Conservation (phyloP, 2,113 vertebrate genomes). For the Gymnobelideus leadbeateri region DNA sequence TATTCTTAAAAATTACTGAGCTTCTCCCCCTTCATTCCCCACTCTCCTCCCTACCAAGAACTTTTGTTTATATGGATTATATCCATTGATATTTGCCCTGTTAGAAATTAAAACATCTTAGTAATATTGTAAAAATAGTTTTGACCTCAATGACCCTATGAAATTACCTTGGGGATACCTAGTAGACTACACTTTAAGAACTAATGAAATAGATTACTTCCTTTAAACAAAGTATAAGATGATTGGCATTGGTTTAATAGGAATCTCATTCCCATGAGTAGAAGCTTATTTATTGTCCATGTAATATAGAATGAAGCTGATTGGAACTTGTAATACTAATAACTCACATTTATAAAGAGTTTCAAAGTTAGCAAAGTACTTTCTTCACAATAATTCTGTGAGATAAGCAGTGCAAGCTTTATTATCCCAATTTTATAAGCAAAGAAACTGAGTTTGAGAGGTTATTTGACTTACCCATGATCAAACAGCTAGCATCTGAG, state of each 20-base stretch:
- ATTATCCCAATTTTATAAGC: not conserved
- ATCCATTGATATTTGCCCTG: not conserved
- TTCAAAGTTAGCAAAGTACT: not conserved
- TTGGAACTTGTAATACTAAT: conserved; percentile 26
- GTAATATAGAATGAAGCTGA: not conserved
- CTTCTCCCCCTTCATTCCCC: not conserved
- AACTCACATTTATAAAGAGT: not conserved
- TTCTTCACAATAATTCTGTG: not conserved
- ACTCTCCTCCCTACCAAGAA: not conserved
- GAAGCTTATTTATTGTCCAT: conserved; percentile 20
- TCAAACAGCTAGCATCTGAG: not conserved
- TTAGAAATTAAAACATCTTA: not conserved
- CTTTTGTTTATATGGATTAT: not conserved
- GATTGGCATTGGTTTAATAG: not conserved
- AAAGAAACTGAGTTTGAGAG: not conserved
- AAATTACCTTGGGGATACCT: not conserved
- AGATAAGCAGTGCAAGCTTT: not conserved
- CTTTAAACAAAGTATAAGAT: not conserved
- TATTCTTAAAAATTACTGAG: not conserved
- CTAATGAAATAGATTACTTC: not conserved
- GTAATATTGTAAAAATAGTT: not conserved
- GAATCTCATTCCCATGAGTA: conserved; percentile 19
- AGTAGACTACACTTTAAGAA: not conserved
- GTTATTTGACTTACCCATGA: not conserved
- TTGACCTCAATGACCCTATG: not conserved